phyloP scores from a whole-genome alignment of 2,888 invertebrate species.

The Thymelicus sylvestris region DNA sequence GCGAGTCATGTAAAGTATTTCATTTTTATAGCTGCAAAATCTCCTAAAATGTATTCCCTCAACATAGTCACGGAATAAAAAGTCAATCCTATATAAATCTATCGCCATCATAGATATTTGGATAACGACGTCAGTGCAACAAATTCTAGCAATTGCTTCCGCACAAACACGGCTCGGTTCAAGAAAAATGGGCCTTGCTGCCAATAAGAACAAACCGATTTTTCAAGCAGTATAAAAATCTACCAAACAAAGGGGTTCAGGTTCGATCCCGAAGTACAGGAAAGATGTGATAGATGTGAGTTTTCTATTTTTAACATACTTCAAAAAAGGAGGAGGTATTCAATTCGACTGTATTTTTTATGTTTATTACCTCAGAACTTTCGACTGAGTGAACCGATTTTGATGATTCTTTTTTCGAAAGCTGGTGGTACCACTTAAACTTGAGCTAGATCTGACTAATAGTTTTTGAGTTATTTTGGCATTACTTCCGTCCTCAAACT shows the following conservation, averaged over 20 bases:
- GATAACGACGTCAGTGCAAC: slow-evolving; percentile 31
- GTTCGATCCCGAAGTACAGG: not conserved
- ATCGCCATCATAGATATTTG: slow-evolving; percentile 30
- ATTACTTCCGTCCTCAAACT: no score
- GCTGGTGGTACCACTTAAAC: no score
- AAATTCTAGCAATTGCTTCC: slow-evolving; percentile 36
- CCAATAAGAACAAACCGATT: slow-evolving; percentile 4
- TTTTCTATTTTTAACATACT: no score
- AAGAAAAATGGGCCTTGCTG: slow-evolving; percentile 9
- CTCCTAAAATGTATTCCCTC: not conserved
- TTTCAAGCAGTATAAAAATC: not conserved
- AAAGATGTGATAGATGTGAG: not conserved
- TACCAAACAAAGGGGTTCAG: not conserved
- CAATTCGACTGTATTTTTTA: no score
- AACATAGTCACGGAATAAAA: slow-evolving; percentile 15
- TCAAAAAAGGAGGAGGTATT: no score
- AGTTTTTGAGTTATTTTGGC: no score
- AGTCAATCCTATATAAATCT: slow-evolving; percentile 17
- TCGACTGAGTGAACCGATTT: no score
- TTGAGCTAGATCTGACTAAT: no score
- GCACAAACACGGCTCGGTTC: slow-evolving; percentile 27
- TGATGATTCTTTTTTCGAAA: no score
- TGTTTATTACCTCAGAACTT: no score
- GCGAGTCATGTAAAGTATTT: not conserved
- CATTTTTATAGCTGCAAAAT: not conserved